phyloP scores from a whole-genome alignment of 1,140 invertebrate species.

The Calliopsis andreniformis region DNA sequence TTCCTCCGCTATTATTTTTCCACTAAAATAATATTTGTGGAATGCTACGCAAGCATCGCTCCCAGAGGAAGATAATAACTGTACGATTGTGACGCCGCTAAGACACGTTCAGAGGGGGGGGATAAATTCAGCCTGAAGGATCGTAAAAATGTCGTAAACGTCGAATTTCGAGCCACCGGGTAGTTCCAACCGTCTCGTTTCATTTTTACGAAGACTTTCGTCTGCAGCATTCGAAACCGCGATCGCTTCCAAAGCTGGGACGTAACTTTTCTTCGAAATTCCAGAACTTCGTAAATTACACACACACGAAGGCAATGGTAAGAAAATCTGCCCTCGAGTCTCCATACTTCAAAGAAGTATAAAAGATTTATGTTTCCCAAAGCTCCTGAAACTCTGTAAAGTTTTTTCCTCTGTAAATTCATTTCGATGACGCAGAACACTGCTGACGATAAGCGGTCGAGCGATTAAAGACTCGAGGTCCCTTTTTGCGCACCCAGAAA shows the following conservation, averaged over 20 bases:
- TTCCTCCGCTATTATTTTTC: neutral
- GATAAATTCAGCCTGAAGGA: neutral
- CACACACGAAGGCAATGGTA: no score
- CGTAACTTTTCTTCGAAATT: no score
- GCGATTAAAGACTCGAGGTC: no score
- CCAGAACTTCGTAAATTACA: no score
- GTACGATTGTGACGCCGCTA: neutral
- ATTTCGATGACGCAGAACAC: neutral
- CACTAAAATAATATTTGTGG: neutral
- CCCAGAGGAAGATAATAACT: constrained; percentile 9
- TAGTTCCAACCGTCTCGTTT: neutral
- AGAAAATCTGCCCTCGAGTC: no score
- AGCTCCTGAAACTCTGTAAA: no score
- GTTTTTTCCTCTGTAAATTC: no score
- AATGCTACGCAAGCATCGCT: neutral
- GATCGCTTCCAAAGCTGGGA: no score
- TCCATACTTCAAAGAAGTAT: no score
- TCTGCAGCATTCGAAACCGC: neutral
- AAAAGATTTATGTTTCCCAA: no score
- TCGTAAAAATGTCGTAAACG: constrained; percentile 19
- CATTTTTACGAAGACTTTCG: neutral
- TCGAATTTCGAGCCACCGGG: neutral
- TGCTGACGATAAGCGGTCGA: neutral
- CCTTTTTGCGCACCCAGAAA: neutral
- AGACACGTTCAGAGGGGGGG: neutral